Conservation (phyloP, 2,888 invertebrate genomes). For the Eucera pruinosa region DNA sequence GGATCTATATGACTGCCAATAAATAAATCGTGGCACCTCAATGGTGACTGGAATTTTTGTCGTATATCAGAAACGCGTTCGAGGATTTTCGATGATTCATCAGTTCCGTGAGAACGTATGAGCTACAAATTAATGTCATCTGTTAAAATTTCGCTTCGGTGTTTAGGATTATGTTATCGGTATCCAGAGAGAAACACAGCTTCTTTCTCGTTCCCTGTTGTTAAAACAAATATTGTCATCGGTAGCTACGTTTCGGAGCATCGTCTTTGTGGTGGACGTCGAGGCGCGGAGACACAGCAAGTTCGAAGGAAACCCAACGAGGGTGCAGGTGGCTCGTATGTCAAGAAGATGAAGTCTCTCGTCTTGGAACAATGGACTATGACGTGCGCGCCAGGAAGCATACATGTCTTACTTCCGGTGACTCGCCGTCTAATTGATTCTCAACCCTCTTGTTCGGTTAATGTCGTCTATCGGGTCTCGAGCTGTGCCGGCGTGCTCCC, state of each 20-base stretch:
- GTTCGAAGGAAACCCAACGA: conserved; percentile 65
- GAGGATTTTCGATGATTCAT: conserved; percentile 9
- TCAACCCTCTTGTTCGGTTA: conserved; percentile 65
- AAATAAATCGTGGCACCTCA: neutral
- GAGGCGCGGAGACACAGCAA: conserved; percentile 25
- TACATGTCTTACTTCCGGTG: conserved; percentile 74
- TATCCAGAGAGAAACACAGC: neutral
- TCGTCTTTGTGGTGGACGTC: conserved; percentile 38
- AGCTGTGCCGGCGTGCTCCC: conserved; percentile 7
- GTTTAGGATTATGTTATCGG: neutral
- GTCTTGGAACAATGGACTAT: conserved; percentile 76
- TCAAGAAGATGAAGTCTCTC: conserved; percentile 77
- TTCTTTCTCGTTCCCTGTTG: neutral
- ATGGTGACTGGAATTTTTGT: neutral
- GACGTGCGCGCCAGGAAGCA: conserved; percentile 71
- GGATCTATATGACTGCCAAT: neutral
- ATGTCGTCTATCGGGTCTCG: conserved; percentile 55
- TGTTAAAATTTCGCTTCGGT: neutral
- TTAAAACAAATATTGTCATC: conserved; percentile 24
- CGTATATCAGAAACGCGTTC: neutral
- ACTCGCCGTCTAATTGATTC: conserved; percentile 75
- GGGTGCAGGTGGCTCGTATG: conserved; percentile 78
- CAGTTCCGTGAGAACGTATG: neutral
- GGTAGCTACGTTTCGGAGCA: neutral
- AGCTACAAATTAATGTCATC: neutral